Base-by-base conservation (phyloP, 2,888 invertebrate species). In the Erebia aethiops region DNA sequence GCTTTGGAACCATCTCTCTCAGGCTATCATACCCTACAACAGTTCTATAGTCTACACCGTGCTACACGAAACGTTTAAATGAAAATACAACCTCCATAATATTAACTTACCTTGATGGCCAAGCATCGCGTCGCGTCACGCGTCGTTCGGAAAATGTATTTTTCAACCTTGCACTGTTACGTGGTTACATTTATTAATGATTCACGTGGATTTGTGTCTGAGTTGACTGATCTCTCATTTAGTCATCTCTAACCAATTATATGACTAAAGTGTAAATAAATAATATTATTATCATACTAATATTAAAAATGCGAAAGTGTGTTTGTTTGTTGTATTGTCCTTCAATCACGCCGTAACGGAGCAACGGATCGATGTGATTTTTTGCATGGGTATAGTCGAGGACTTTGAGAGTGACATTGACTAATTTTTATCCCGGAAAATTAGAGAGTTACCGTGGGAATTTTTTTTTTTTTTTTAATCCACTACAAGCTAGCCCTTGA, bases 91-190 rank as follows among this genome's bases (percentile, higher is more conserved):
- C 46, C 26, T 60, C 64, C 4, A 56, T 54, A 67, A 61, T 69
- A 62, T 71, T 74, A 71, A 51, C 51, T 16, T 18, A 18, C 54
- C 18, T 18, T 18, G 54, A 18, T 18, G 68, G 49, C 18, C 2
- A 51, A 56, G 26, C 46, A 52, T 10, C 46, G 10, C 10, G 46
- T 46, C 13, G 46, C 46, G 26, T 51, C 7, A 13, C 4, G 14
- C 7, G 52, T 43, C 43, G 82, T 80, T 83, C 80, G 82, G 84
- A 85, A 90, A 90, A 87, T 79, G 66, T 81, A 81, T n/a, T 64
- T 49, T 61, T 68, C 74, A 78, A 75, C 83, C 80, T 84, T 83
- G 81, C 69, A 51, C 16, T 54, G 71, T 58, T 71, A 60, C 72
- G 56, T 57, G 41, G 35, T 58, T n/a, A 35, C 7, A 11, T 62